Evolutionary conservation across 2,888 invertebrate genomes (phyloP).

Genomic region (Bombylius major): DNA sequence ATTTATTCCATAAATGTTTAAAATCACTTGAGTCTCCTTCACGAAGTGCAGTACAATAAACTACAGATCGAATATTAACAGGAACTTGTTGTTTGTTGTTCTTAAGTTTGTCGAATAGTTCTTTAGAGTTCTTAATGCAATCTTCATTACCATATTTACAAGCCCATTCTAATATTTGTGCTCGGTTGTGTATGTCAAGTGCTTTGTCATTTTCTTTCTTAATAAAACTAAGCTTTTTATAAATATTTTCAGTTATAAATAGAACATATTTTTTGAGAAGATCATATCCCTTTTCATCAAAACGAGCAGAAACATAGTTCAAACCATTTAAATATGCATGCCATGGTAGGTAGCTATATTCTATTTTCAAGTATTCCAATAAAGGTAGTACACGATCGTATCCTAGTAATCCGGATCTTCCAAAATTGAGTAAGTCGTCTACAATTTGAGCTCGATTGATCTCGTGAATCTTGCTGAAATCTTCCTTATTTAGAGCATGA

Average conservation of each 20-base stretch:
- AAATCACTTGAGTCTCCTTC: conserved; percentile 48
- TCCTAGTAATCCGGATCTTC: conserved; percentile 47
- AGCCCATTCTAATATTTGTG: conserved; percentile 46
- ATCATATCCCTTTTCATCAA: conserved; percentile 21
- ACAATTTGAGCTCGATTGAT: conserved; percentile 66
- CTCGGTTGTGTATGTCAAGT: conserved; percentile 46
- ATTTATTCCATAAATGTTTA: conserved; percentile 50
- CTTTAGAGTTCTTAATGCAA: conserved; percentile 41
- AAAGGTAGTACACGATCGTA: conserved; percentile 52
- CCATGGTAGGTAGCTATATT: conserved; percentile 68
- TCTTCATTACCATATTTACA: conserved; percentile 48
- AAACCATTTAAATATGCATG: conserved; percentile 45
- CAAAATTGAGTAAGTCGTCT: conserved; percentile 66
- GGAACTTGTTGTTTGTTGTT: conserved; percentile 32
- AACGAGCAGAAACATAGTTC: conserved; percentile 28
- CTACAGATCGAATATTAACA: conserved; percentile 51
- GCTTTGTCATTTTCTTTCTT: conserved; percentile 37
- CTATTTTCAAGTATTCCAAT: conserved; percentile 53
- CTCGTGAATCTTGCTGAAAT: conserved; percentile 40
- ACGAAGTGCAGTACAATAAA: conserved; percentile 65
- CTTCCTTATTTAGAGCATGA: conserved; percentile 14
- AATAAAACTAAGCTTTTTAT: conserved; percentile 40
- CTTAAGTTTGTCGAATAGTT: conserved; percentile 29
- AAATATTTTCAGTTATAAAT: conserved; percentile 37
- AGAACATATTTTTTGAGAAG: conserved; percentile 35